A percentile compares a stretch with the other conserved stretches of the same genome.
Evolutionary conservation across 2,113 vertebrate species (phyloP).

Genomic region (Microtus oregoni): DNA sequence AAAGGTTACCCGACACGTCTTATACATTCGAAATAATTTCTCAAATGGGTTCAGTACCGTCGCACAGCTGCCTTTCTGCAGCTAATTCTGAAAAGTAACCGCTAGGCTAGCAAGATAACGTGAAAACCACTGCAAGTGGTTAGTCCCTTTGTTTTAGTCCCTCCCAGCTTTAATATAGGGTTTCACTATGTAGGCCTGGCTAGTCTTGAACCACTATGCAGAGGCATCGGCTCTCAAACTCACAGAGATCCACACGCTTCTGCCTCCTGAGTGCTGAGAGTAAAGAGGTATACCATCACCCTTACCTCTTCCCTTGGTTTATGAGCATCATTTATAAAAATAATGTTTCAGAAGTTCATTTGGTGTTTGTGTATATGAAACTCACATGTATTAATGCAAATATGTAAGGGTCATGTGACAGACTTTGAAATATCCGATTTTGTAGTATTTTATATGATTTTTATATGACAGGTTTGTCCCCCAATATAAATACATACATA

Average conservation of each 20-base stretch:
- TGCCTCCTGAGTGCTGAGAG: neutral
- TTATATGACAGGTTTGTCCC: conserved; percentile 18
- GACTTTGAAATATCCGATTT: conserved; percentile 34
- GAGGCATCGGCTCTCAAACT: neutral
- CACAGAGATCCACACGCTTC: neutral
- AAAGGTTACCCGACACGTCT: conserved; percentile 4
- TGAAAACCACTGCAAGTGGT: neutral
- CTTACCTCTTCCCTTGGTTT: neutral
- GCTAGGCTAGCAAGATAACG: neutral
- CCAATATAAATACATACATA: neutral
- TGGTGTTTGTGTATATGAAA: neutral
- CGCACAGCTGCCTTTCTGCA: neutral
- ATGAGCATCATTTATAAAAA: neutral
- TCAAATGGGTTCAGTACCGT: neutral
- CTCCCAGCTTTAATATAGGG: neutral
- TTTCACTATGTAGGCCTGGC: neutral
- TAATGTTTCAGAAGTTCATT: conserved; percentile 1
- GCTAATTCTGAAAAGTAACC: conserved; percentile 5
- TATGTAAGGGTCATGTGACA: neutral
- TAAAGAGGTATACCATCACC: neutral
- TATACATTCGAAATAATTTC: neutral
- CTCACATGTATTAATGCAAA: neutral
- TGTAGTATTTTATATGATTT: neutral
- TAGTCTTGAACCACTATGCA: neutral
- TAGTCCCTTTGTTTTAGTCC: conserved; percentile 33